Percentiles rank a stretch among this genome's conserved stretches.
Conservation (phyloP, 2,113 vertebrate genomes). For the Chroicocephalus ridibundus region DNA sequence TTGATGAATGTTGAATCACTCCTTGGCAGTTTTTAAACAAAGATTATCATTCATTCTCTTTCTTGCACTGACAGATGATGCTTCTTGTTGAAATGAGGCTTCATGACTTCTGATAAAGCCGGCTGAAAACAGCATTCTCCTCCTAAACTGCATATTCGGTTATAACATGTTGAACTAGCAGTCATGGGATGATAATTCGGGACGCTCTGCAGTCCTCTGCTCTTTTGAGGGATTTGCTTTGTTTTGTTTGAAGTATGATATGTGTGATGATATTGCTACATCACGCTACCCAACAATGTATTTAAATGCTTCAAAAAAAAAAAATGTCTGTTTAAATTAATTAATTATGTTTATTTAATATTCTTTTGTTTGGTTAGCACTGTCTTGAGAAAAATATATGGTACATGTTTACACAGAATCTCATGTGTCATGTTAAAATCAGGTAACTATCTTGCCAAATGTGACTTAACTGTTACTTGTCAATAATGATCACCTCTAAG, state of each 20-base stretch:
- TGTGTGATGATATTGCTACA: background rate
- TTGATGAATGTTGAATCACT: constrained; percentile 27
- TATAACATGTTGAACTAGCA: background rate
- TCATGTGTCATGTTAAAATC: background rate
- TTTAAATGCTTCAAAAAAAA: background rate
- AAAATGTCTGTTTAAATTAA: background rate
- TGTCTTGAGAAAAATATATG: background rate
- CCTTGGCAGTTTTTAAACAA: constrained; percentile 42
- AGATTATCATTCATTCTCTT: constrained; percentile 28
- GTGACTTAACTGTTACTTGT: background rate
- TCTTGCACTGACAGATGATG: constrained; percentile 18
- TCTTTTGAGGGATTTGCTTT: background rate
- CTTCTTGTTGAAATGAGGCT: background rate
- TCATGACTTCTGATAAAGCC: background rate
- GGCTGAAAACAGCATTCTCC: constrained; percentile 11
- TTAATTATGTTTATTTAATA: background rate
- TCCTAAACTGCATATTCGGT: background rate
- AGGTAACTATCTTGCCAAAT: background rate
- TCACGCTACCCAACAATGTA: background rate
- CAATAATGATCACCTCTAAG: background rate
- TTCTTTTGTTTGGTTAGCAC: background rate
- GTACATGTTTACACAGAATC: background rate
- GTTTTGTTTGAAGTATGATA: background rate
- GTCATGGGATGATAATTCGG: background rate
- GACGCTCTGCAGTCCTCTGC: background rate